Evolutionary conservation across 2,888 invertebrate species (phyloP).

Genomic region (Pseudanteris insignis): DNA sequence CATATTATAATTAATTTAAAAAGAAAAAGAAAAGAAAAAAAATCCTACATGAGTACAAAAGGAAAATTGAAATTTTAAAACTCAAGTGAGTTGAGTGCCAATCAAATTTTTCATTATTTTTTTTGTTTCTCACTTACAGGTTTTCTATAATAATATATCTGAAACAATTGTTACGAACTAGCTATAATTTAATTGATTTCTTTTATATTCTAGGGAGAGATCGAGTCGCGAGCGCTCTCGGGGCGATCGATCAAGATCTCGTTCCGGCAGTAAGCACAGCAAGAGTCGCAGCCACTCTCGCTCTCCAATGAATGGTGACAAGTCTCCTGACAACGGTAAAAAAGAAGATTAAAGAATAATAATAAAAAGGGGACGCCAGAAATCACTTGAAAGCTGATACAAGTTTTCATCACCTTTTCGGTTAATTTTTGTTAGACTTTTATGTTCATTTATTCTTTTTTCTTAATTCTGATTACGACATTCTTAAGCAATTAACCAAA

Average conservation of each 20-base stretch:
- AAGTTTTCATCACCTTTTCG: slow-evolving; percentile 25
- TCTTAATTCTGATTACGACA: slow-evolving; percentile 30
- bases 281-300: slow-evolving; percentile 63
- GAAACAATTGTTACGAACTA: no score
- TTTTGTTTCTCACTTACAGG: no score
- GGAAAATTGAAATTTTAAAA: no score
- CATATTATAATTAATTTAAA: no score
- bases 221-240: slow-evolving; percentile 64
- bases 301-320: slow-evolving; percentile 65
- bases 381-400: slow-evolving; percentile 6
- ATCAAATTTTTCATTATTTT: no score
- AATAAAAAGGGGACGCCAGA: slow-evolving; percentile 18
- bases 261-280: slow-evolving; percentile 65
- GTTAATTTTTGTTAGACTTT: neutral
- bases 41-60: no score
- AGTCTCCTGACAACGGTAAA: slow-evolving; percentile 61
- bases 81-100: no score
- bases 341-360: slow-evolving; percentile 56
- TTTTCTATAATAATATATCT: no score
- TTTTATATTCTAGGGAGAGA: slow-evolving; percentile 56
- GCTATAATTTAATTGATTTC: no score
- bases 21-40: no score
- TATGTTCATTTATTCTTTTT: neutral
- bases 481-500: no score
- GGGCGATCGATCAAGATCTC: slow-evolving; percentile 63